Percentiles rank a stretch among this genome's conserved stretches.
Evolutionary conservation across 37 sponge, comb jelly and placozoan species (phyloP).

Genomic region (Ianthella basta): DNA sequence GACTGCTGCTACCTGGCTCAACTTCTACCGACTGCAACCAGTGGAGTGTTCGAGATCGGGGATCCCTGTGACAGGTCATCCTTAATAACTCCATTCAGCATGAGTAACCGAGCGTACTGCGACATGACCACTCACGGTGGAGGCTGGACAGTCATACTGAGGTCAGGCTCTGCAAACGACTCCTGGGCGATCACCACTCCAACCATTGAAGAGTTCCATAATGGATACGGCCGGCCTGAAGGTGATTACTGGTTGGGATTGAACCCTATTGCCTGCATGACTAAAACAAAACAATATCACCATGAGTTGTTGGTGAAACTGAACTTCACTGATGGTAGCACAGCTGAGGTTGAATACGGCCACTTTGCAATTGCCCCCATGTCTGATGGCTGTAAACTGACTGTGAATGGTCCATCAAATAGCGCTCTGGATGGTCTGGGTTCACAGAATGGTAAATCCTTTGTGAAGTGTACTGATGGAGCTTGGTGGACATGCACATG

Average conservation of each 20-base stretch:
- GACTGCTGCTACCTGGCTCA: conserved; percentile 10
- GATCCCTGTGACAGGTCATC: not conserved
- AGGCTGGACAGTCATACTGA: conserved; percentile 22
- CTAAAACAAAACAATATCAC: conserved; percentile 3
- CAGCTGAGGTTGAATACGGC: not conserved
- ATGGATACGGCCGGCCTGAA: not conserved
- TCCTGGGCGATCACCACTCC: too few species aligned
- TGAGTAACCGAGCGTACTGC: not conserved
- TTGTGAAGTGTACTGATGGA: too few species aligned
- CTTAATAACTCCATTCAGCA: not conserved
- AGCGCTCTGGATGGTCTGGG: not conserved
- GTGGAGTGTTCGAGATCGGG: conserved; percentile 5
- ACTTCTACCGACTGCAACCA: not conserved
- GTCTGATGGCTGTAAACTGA: not conserved
- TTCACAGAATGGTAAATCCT: not conserved
- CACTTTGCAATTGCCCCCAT: not conserved
- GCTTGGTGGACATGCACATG: too few species aligned
- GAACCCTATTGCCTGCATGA: not conserved
- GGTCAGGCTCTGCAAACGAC: too few species aligned
- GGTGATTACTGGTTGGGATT: not conserved
- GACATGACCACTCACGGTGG: conserved; percentile 5
- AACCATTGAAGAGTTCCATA: too few species aligned
- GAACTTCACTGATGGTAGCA: not conserved
- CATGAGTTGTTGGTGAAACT: conserved; percentile 4
- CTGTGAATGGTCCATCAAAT: not conserved